Evolutionary conservation across 2,888 invertebrate species (phyloP).

Genomic region (Opisthograptis luteolata): DNA sequence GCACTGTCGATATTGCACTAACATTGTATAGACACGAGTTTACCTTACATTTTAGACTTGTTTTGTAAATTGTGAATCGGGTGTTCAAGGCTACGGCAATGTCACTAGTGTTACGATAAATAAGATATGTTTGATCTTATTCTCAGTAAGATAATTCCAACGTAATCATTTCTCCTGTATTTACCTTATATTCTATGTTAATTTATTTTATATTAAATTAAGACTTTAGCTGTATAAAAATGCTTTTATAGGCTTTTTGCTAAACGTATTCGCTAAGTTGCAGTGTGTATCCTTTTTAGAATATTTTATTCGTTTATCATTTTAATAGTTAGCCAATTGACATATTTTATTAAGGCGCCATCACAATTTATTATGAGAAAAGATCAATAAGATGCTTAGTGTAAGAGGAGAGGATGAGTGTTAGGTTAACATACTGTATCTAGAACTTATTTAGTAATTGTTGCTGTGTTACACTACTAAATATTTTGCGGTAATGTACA

Average conservation of each 20-base stretch:
- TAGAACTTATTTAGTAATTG: constrained; percentile 72
- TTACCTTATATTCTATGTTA: constrained; percentile 48
- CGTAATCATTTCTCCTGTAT: constrained; percentile 45
- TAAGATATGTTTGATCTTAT: constrained; percentile 41
- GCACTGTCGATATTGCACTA: constrained; percentile 73
- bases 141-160: constrained; percentile 54
- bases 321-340: constrained; percentile 78
- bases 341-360: constrained; percentile 69
- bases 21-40: constrained; percentile 42
- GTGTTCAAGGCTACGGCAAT: constrained; percentile 41
- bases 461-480: constrained; percentile 70
- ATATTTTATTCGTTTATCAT: constrained; percentile 67
- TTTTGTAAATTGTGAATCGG: constrained; percentile 38
- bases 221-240: constrained; percentile 75
- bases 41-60: constrained; percentile 40
- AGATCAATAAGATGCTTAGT: constrained; percentile 66
- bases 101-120: constrained; percentile 50
- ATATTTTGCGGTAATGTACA: constrained; percentile 58
- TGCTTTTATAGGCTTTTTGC: constrained; percentile 72
- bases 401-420: constrained; percentile 67
- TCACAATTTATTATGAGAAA: constrained; percentile 72
- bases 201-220: constrained; percentile 72
- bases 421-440: constrained; percentile 65
- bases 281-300: constrained; percentile 63
- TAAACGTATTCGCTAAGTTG: constrained; percentile 66